A percentile compares a stretch with the other conserved stretches of the same genome.
Evolutionary conservation across 2,888 invertebrate genomes (phyloP).

Genomic region (Mimumesa dahlbomi): DNA sequence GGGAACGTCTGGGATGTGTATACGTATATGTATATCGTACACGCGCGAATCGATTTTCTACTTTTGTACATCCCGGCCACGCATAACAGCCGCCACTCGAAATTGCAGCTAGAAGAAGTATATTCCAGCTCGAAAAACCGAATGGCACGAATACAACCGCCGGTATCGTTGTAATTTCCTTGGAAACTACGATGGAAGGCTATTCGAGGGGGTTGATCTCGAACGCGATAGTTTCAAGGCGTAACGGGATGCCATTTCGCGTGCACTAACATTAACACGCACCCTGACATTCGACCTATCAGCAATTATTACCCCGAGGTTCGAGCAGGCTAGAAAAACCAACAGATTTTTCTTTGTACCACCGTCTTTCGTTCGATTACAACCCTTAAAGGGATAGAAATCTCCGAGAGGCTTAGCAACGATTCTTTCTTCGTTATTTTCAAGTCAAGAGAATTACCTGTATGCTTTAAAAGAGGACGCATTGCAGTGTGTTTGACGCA

Average conservation of each 20-base stretch:
- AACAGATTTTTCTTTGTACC: too few relatives aligned
- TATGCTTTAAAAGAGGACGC: too few relatives aligned
- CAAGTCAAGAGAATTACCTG: too few relatives aligned
- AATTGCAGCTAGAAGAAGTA: too few relatives aligned
- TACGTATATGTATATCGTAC: too few relatives aligned
- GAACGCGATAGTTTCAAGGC: constrained; percentile 35
- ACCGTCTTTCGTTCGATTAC: neutral
- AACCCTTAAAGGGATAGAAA: too few relatives aligned
- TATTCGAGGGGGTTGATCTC: constrained; percentile 18
- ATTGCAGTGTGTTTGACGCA: too few relatives aligned
- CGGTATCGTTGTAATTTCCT: neutral
- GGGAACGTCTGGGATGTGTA: too few relatives aligned
- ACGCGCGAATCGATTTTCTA: neutral
- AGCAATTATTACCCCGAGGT: constrained; percentile 33
- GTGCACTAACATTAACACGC: constrained; percentile 33
- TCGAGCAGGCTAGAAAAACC: too few relatives aligned
- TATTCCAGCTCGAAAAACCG: too few relatives aligned
- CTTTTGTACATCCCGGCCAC: neutral
- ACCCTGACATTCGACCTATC: constrained; percentile 39
- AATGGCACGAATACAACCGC: neutral
- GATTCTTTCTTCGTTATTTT: too few relatives aligned
- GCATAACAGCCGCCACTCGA: neutral
- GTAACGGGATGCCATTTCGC: constrained; percentile 41
- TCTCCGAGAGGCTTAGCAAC: too few relatives aligned
- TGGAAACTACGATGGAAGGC: neutral